phyloP scores from a whole-genome alignment of 2,888 invertebrate genomes.

The Tortrix viridana region DNA sequence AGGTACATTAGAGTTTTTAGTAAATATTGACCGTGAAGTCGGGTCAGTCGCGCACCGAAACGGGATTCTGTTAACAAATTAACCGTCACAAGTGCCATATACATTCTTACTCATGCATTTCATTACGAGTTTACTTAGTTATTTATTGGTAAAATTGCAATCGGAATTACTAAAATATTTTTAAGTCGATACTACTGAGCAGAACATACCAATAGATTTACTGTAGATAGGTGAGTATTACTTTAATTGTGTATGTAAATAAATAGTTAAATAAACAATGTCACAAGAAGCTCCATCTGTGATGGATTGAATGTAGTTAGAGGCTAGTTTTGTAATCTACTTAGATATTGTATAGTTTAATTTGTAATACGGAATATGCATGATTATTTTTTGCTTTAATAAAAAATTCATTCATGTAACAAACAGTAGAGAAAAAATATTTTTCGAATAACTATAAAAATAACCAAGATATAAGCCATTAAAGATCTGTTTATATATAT shows the following conservation, averaged over 20 bases:
- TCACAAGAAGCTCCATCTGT: slow-evolving; percentile 61
- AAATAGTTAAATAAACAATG: slow-evolving; percentile 50
- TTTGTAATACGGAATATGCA: too few relatives aligned
- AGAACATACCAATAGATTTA: slow-evolving; percentile 60
- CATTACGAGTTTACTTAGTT: slow-evolving; percentile 17
- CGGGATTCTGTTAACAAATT: slow-evolving; percentile 8
- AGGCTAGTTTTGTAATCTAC: slow-evolving; percentile 33
- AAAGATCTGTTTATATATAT: too few relatives aligned
- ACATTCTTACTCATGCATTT: slow-evolving; percentile 16
- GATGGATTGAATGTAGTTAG: slow-evolving; percentile 48
- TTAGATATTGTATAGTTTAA: slow-evolving; percentile 10
- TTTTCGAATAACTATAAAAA: too few relatives aligned
- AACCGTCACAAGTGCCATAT: slow-evolving; percentile 31
- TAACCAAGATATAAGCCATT: too few relatives aligned
- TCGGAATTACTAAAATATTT: slow-evolving; percentile 2
- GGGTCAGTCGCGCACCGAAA: slow-evolving; percentile 16
- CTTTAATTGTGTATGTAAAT: slow-evolving; percentile 57
- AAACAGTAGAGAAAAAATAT: too few relatives aligned
- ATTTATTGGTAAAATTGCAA: slow-evolving; percentile 31
- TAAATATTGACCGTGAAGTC: slow-evolving; percentile 13
- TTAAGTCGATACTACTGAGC: slow-evolving; percentile 34
- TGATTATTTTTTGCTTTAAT: too few relatives aligned
- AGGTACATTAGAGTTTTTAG: background rate
- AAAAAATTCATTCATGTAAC: too few relatives aligned
- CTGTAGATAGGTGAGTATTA: slow-evolving; percentile 58